Evolutionary conservation across 2,888 invertebrate genomes (phyloP), one percentile per base, ranked within the genome.

Genomic region (Tinea semifulvella): DNA sequence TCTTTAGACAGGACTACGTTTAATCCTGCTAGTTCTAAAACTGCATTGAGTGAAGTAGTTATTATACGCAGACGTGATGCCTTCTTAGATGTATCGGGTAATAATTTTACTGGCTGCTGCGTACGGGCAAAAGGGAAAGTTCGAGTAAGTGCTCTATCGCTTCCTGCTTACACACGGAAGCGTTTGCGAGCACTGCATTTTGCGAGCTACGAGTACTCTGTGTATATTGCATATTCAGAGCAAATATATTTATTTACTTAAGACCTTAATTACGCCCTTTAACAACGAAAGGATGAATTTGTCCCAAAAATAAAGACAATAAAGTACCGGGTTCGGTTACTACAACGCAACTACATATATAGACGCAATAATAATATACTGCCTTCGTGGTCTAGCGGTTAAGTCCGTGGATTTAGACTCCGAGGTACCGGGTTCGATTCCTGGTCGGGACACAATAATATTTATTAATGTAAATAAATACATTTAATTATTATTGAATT

Each of bases 141-240:
- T 60, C 57, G 61, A 58, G 49, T 43, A 17, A 14, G 40, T 22
- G 40, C 22, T 20, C 40, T 22, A 27, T 22, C 31, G 67, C 68
- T 80, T 79, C 79, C 79, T 79, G 77, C 71, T 79, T 58, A 65
- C 68, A 70, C 70, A 68, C 77, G 79, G 79, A 80, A 79, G 69
- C 60, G 67, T 65, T 71, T 62, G 66, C 56, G 60, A 56, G 62
- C 61, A 67, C 69, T 68, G 65, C 65, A 65, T 61, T 64, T 65
- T 60, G 63, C 66, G 48, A 39, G 52, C 38, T 31, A 31, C n/a
- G n/a, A n/a, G n/a, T n/a, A n/a, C 36, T 40, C 40, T 40, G 40
- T 14, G 40, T 22, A 40, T 22, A 5, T 40, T 17, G 8, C 38
- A n/a, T n/a, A n/a, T n/a, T n/a, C n/a, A 17, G 18, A 38, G 38